These are phyloP conservation scores for Congeria kusceri DNA, from an alignment of 2,888 invertebrate genomes.

Conservation along the genomic window DNA sequence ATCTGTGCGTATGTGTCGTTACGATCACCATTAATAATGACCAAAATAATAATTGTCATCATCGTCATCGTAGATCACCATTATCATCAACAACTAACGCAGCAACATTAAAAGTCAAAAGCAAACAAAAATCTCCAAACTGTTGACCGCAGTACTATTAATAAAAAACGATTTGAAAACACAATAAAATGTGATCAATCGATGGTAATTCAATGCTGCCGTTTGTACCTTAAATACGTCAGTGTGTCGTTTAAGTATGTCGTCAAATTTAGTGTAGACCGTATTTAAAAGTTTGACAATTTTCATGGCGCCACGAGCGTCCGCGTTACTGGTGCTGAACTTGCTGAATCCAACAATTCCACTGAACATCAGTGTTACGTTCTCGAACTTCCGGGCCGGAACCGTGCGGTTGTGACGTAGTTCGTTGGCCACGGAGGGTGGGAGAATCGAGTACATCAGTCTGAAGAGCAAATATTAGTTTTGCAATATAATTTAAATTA, in stretches of 20 bases:
- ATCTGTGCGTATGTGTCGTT: no score
- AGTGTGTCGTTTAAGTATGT: conserved; percentile 95
- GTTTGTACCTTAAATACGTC: conserved; percentile 93
- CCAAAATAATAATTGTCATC: no score
- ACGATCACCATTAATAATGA: no score
- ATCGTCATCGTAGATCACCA: no score
- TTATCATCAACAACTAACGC: no score
- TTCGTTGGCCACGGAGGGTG: conserved; percentile 97
- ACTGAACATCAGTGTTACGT: conserved; percentile 96
- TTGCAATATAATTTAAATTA: no score
- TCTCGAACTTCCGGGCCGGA: conserved; percentile 94
- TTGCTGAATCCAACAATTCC: conserved; percentile 96
- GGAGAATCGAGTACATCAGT: conserved; percentile 96
- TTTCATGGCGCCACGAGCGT: conserved; percentile 97
- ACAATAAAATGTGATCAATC: no score
- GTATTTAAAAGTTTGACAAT: conserved; percentile 97
- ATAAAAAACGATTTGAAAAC: no score
- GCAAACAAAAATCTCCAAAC: no score
- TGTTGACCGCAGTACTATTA: no score
- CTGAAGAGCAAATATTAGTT: conserved; percentile 87
- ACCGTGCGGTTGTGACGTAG: conserved; percentile 96
- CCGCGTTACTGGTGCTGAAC: conserved; percentile 95
- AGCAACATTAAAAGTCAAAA: no score
- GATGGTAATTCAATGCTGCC: no score
- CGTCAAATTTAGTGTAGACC: conserved; percentile 97